phyloP scores from a whole-genome alignment of 2,888 invertebrate genomes.

The Acrobasis repandana region DNA sequence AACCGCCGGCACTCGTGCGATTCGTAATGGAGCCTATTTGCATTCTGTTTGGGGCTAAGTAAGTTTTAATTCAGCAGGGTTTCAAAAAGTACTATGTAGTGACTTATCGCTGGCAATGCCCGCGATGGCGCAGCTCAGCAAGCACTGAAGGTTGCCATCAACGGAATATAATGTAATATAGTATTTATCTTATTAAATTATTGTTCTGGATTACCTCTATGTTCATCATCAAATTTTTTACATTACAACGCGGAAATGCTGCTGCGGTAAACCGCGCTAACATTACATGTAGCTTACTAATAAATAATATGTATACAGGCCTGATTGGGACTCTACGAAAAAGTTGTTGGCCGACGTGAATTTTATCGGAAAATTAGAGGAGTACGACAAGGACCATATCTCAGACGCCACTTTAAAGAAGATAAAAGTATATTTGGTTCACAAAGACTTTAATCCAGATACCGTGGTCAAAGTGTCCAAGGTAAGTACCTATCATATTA shows the following conservation, averaged over 20 bases:
- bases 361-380: constrained; percentile 91
- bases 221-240: background rate
- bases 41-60: constrained; percentile 92
- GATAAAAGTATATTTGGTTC: constrained; percentile 90
- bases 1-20: constrained; percentile 92
- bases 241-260: background rate
- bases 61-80: constrained; percentile 47
- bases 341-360: constrained; percentile 90
- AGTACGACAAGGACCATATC: constrained; percentile 94
- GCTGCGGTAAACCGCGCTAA: background rate
- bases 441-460: constrained; percentile 93
- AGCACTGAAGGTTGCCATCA: no score
- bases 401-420: constrained; percentile 89
- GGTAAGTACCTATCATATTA: constrained; percentile 39
- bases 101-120: no score
- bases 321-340: constrained; percentile 94
- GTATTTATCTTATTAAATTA: no score
- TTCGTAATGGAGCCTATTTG: constrained; percentile 97
- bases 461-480: constrained; percentile 88
- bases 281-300: background rate
- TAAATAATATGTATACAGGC: constrained; percentile 72
- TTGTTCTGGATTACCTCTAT: background rate
- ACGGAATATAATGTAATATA: no score
- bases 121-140: background rate
- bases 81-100: no score